phyloP scores from a whole-genome alignment of 2,888 invertebrate species.

The Drosophila sordidapex region DNA sequence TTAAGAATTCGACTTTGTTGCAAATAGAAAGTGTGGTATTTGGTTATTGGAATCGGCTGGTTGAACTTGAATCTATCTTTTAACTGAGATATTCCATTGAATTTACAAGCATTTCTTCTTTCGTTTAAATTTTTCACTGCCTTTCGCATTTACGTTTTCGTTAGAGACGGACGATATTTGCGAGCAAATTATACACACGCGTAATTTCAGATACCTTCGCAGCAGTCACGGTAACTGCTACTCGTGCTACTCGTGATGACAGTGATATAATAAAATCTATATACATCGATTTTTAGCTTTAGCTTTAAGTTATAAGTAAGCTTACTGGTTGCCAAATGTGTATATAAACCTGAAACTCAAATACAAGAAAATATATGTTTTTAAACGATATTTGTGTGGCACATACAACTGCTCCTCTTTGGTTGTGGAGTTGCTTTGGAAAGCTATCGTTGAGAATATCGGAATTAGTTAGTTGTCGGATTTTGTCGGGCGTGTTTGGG shows the following conservation, averaged over 20 bases:
- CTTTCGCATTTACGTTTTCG: conserved; percentile 63
- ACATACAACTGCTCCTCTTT: conserved; percentile 15
- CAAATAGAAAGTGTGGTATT: conserved; percentile 9
- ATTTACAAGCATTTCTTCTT: conserved; percentile 41
- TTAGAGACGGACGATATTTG: conserved; percentile 44
- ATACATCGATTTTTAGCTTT: not conserved
- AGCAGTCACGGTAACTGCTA: conserved; percentile 16
- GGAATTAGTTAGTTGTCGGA: conserved; percentile 51
- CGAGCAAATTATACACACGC: conserved; percentile 8
- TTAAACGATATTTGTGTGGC: not conserved
- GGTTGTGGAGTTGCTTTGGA: conserved; percentile 14
- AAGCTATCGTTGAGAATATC: conserved; percentile 39
- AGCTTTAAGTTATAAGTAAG: not conserved
- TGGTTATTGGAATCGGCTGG: conserved; percentile 6
- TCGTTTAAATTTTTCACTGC: conserved; percentile 59
- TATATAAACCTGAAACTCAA: not conserved
- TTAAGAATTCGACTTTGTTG: conserved; percentile 1
- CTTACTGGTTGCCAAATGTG: not conserved
- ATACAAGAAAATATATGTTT: not conserved
- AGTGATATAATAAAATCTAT: not conserved
- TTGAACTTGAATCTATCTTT: conserved; percentile 27
- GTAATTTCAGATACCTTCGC: conserved; percentile 20
- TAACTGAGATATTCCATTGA: conserved; percentile 37
- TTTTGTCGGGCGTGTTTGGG: conserved; percentile 51
- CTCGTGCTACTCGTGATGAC: not conserved